Conservation (phyloP, 2,888 invertebrate species). For the Patella caerulea region DNA sequence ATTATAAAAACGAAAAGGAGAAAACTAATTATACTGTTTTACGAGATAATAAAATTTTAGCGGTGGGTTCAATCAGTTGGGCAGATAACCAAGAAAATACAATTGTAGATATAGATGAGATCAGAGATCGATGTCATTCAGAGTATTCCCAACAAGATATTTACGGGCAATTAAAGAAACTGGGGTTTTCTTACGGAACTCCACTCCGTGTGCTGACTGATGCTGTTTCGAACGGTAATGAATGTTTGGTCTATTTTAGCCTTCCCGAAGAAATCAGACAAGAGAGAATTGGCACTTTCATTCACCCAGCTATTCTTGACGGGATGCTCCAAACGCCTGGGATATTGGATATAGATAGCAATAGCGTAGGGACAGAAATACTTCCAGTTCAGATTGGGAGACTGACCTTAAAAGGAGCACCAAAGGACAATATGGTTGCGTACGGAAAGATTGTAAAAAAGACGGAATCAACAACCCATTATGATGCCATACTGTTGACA, state of each 20-base stretch:
- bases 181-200: conserved; percentile 15
- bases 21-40: neutral
- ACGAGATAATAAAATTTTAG: neutral
- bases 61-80: neutral
- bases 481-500: conserved; percentile 37
- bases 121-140: neutral
- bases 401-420: neutral
- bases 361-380: neutral
- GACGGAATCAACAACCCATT: conserved; percentile 27
- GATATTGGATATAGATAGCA: conserved; percentile 8
- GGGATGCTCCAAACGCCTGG: conserved; percentile 17
- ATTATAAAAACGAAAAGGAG: neutral
- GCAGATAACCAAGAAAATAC: neutral
- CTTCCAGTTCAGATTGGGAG: neutral
- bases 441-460: conserved; percentile 8
- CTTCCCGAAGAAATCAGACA: neutral
- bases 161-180: conserved; percentile 14
- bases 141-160: conserved; percentile 6
- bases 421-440: neutral
- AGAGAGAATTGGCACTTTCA: conserved; percentile 13
- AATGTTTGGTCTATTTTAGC: conserved; percentile 7
- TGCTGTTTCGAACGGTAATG: neutral
- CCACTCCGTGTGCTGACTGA: neutral
- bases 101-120: neutral
- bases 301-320: conserved; percentile 26